Evolutionary conservation across 2,797 vertebrate genomes (phyloP), one percentile per base, ranked within the genome.

Genomic region (Bryconaethiops microstoma): DNA sequence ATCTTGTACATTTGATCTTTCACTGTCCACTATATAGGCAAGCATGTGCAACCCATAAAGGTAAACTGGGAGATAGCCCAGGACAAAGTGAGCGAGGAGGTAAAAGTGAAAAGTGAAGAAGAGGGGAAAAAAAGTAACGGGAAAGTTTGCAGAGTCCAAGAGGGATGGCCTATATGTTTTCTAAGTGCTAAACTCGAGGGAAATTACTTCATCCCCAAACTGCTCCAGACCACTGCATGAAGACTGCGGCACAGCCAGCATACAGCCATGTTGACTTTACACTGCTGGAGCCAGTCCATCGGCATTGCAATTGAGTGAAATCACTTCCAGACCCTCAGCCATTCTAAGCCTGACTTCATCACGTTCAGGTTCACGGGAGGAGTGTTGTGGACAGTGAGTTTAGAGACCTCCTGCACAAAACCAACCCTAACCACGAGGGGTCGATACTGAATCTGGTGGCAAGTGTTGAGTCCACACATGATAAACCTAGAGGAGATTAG

Each of bases 131-230:
- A 17, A 63, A 5, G 8, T 50, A 68, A 35, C 29, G 3, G 23
- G 59, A 76, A 69, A 52, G 64, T 73, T 65, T 72, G 76, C 77
- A 52, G 74, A 78, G 59, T 70, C 78, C n/a, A 52, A 52, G 63
- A 87, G 63, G 60, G 81, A 87, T 88, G 90, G 88, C 91, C 92
- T 91, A 84, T 88, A 89, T 90, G 91, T 92, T 95, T 92, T 90
- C 88, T 90, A 92, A 95, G 91, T 92, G 92, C 90, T 95, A 93
- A 95, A 93, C 95, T 93, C 93, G 25, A 85, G 93, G 93, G 95
- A 95, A 95, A 96, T 96, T 89, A 96, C 95, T 95, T 97, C 96
- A 97, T 95, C 92, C 90, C 83, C 77, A 90, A 91, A 83, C 90
- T 23, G 86, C 90, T 95, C 91, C 93, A 93, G 90, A 92, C 88